Base-by-base conservation (phyloP, 1,140 invertebrate species). In the Lethrus apterus region DNA sequence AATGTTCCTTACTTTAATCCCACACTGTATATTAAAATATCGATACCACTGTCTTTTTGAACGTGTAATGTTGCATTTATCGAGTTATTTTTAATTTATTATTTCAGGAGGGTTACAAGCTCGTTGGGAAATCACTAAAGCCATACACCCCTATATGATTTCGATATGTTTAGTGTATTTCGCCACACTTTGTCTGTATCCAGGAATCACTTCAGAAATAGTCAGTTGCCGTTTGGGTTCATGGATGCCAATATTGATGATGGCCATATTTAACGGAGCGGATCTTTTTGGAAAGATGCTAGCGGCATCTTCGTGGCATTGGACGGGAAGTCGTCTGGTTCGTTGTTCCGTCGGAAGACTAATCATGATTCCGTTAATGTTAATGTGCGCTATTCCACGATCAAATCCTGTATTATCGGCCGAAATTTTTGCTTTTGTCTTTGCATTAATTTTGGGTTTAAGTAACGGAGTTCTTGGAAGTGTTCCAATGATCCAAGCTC, bases 231-330 rank as follows among this genome's bases (percentile, higher is more conserved):
- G 75, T 14, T 79, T 89, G 17, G 78, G 79, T 4, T 80, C 80
- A 1, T 93, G 90, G 89, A 91, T 93, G 87, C 89, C 89, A 0
- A 87, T 93, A 2, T 73, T 93, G 10, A 69, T 94, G 19, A 93
- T 94, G 87, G 81, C 88, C 5, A 72, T 82, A 1, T 93, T 93
- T 57, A 93, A 93, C 59, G 73, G 81, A 1, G 82, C 84, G 32
- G 90, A 93, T 70, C 77, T 93, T 4, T 70, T 90, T 46, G 90
- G 52, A 8, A 65, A 89, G 83, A 78, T 91, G 46, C 66, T 89
- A n/a, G 84, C 86, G 9, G 78, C 84, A 3, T 77, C 86, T 55
- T 81, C 80, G 0, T 86, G 84, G 57, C 80, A 88, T 21, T 90
- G 87, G 84, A 84, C 83, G 18, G 75, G 81, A 5, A 74, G 76